Evolutionary conservation across 2,888 invertebrate species (phyloP).

Genomic region (Cybosia mesomella): DNA sequence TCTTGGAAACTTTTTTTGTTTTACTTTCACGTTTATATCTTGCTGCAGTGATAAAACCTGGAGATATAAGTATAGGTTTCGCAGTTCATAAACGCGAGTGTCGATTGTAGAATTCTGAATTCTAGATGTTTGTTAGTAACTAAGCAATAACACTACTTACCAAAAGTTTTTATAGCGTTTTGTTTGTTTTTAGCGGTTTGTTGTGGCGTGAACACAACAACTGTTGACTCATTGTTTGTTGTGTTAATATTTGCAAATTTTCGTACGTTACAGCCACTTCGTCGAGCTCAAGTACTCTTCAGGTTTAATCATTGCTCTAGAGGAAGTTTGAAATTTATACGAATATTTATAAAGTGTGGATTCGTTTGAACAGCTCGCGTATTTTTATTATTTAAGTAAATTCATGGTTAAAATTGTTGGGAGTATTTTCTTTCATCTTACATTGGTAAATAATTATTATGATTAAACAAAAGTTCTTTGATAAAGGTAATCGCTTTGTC

Average conservation of each 20-base stretch:
- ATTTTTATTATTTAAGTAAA: conserved; percentile 29
- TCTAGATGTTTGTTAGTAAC: not conserved
- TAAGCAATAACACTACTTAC: not conserved
- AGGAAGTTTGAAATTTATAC: conserved; percentile 39
- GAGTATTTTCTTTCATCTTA: not conserved
- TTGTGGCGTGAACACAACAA: conserved; percentile 45
- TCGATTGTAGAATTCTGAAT: too few species aligned
- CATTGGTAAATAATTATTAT: not conserved
- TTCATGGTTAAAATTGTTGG: conserved; percentile 28
- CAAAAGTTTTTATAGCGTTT: not conserved
- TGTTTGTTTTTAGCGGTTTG: too few species aligned
- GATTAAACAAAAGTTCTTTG: not conserved
- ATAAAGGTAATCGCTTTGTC: not conserved
- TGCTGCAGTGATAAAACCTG: too few species aligned
- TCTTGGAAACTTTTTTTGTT: not conserved
- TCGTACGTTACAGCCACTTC: conserved; percentile 47
- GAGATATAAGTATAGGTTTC: too few species aligned
- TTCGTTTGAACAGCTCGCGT: conserved; percentile 28
- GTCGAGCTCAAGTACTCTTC: conserved; percentile 48
- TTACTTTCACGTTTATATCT: too few species aligned
- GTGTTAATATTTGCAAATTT: conserved; percentile 62
- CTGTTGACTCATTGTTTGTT: conserved; percentile 56
- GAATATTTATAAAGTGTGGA: conserved; percentile 32
- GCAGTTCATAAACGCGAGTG: too few species aligned
- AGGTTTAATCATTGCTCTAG: conserved; percentile 48